Evolutionary conservation across 2,888 invertebrate species (phyloP).

Genomic region (Nomada ruficornis): DNA sequence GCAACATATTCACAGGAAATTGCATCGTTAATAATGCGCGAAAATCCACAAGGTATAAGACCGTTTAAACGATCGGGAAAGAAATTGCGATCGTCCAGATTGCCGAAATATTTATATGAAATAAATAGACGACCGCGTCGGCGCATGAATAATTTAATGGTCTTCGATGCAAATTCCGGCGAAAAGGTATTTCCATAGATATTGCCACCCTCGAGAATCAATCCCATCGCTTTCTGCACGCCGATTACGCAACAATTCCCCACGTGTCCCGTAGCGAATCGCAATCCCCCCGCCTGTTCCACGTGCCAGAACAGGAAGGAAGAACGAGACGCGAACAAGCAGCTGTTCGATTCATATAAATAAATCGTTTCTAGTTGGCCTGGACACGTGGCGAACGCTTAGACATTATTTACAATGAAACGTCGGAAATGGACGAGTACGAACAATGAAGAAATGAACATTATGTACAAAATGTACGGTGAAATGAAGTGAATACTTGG

Average conservation of each 20-base stretch:
- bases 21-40: too few species aligned
- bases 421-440: not conserved
- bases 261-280: slow-evolving; percentile 34
- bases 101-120: too few species aligned
- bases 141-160: too few species aligned
- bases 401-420: not conserved
- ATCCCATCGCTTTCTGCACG: slow-evolving; percentile 24
- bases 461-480: slow-evolving; percentile 8
- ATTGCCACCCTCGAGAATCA: slow-evolving; percentile 8
- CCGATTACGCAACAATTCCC: slow-evolving; percentile 36
- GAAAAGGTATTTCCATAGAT: too few species aligned
- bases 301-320: slow-evolving; percentile 13
- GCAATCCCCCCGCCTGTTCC: slow-evolving; percentile 1
- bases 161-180: not conserved
- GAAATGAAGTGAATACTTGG: slow-evolving; percentile 21
- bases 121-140: too few species aligned
- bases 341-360: slow-evolving; percentile 52
- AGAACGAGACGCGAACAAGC: slow-evolving; percentile 21
- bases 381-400: slow-evolving; percentile 33
- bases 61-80: too few species aligned
- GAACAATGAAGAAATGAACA: not conserved
- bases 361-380: slow-evolving; percentile 51
- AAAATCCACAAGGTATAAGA: too few species aligned
- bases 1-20: not conserved
- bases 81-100: too few species aligned